These are phyloP conservation scores for Acipenser transmontanus DNA, from an alignment of 2,797 vertebrate genomes.

Conservation along the genomic window DNA sequence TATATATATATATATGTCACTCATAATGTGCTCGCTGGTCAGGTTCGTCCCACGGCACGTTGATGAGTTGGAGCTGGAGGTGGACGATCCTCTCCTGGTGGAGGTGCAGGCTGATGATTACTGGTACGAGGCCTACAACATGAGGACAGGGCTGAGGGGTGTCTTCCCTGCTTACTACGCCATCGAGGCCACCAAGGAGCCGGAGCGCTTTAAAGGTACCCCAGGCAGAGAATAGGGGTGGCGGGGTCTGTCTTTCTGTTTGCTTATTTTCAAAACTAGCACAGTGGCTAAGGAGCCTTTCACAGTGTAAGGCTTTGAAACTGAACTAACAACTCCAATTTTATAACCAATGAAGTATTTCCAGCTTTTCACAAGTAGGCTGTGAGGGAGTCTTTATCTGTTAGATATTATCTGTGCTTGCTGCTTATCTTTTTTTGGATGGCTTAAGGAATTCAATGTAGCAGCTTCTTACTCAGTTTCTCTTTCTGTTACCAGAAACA, in stretches of 20 bases:
- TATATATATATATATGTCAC: too few species aligned
- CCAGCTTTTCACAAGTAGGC: too few species aligned
- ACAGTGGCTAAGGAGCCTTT: too few species aligned
- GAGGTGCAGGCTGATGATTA: conserved; percentile 90
- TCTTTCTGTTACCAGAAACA: conserved; percentile 27
- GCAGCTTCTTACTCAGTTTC: neutral
- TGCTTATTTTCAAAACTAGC: too few species aligned
- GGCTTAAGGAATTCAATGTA: neutral
- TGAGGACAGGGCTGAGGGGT: conserved; percentile 81
- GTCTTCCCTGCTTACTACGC: conserved; percentile 94
- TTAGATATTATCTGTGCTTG: neutral
- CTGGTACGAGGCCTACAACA: conserved; percentile 96
- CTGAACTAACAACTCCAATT: too few species aligned
- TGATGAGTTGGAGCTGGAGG: conserved; percentile 90
- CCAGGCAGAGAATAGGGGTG: neutral
- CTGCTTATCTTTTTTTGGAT: neutral
- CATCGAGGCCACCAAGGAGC: conserved; percentile 81
- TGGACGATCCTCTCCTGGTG: conserved; percentile 88
- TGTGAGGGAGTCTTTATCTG: too few species aligned
- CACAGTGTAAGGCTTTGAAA: too few species aligned
- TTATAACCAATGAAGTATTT: too few species aligned
- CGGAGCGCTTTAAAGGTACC: conserved; percentile 73
- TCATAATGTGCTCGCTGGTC: conserved; percentile 6
- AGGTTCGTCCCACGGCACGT: conserved; percentile 93
- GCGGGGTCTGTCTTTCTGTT: too few species aligned